Evolutionary conservation across 2,113 vertebrate genomes (phyloP).

Genomic region (Alosa alosa): DNA sequence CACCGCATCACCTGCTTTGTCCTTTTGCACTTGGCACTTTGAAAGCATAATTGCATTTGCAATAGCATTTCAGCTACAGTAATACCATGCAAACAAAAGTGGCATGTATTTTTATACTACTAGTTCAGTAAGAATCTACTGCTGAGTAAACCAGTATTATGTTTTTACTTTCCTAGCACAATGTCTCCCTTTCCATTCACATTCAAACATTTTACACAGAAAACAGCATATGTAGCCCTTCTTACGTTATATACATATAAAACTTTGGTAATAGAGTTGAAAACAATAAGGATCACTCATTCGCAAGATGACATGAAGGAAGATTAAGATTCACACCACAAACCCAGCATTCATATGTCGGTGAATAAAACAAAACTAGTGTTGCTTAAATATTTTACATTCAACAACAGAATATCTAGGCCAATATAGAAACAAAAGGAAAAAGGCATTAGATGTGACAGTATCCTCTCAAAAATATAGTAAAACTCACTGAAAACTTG

Average conservation of each 20-base stretch:
- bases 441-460: not conserved
- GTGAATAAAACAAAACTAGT: not conserved
- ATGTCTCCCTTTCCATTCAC: not conserved
- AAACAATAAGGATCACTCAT: not conserved
- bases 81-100: not conserved
- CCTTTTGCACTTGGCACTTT: not conserved
- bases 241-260: not conserved
- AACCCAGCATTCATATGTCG: constrained; percentile 7
- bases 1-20: not conserved
- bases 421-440: not conserved
- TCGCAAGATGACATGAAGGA: not conserved
- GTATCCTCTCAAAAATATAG: not conserved
- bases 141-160: not conserved
- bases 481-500: not conserved
- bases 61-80: not conserved
- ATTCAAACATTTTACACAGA: not conserved
- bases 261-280: not conserved
- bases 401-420: constrained; percentile 11
- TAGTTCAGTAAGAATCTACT: not conserved
- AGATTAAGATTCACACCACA: not conserved
- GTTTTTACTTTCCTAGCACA: not conserved
- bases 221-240: not conserved
- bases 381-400: not conserved
- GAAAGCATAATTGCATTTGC: not conserved
- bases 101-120: not conserved